A percentile compares a stretch with the other conserved stretches of the same genome.
phyloP scores from a whole-genome alignment of 2,888 invertebrate genomes.

The Phania funesta region DNA sequence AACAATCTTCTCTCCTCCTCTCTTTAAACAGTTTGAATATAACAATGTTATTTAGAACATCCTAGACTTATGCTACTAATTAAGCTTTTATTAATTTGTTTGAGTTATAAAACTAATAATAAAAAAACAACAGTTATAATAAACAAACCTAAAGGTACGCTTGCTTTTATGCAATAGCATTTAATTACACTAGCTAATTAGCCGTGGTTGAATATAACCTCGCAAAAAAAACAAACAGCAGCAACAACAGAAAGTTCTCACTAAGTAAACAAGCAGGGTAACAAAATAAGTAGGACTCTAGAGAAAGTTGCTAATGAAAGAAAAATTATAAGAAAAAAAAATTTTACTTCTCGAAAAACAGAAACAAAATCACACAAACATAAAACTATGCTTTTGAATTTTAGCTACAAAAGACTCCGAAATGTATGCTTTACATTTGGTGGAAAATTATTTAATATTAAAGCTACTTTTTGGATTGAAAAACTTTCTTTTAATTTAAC shows the following conservation, averaged over 20 bases:
- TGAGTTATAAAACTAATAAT: constrained; percentile 39
- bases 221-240: constrained; percentile 9
- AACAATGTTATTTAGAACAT: neutral
- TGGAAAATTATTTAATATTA: neutral
- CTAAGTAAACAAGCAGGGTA: neutral
- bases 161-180: constrained; percentile 41
- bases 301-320: constrained; percentile 28
- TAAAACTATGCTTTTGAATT: constrained; percentile 30
- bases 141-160: constrained; percentile 53
- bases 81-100: constrained; percentile 53
- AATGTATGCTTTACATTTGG: constrained; percentile 53
- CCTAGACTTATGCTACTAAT: neutral
- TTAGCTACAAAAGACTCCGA: neutral
- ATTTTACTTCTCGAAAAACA: neutral
- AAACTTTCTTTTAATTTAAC: constrained; percentile 21
- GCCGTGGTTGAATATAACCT: constrained; percentile 46
- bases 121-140: constrained; percentile 7
- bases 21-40: neutral
- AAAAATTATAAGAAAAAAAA: neutral
- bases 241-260: neutral
- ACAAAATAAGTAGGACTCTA: constrained; percentile 11
- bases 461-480: neutral
- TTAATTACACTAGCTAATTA: constrained; percentile 63
- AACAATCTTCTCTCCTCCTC: no score
- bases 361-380: neutral